Base-by-base conservation (phyloP, 2,888 invertebrate genomes). In the Julus scanicus region DNA sequence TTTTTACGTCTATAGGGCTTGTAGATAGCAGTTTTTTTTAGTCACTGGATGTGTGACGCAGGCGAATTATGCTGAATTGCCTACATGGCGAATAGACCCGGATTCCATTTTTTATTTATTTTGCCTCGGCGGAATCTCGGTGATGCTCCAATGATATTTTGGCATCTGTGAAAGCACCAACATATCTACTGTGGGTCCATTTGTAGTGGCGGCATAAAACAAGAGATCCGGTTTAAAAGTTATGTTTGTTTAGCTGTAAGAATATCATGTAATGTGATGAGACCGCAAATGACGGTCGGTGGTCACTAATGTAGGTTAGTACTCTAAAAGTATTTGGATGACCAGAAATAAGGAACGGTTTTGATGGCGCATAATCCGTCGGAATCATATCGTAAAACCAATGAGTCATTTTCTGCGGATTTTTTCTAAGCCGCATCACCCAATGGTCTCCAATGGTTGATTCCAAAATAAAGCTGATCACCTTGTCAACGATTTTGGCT, bases 181-280 rank as follows among this genome's bases (percentile, higher is more conserved):
- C 53, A 8, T 15, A 44, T 44, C 3, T 44, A 44, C 44, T 44
- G 44, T 44, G 44, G 6, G n/a, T n/a, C 57, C 57, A n/a, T 57
- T 57, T 57, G 57, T 11, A 53, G 53, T 53, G n/a, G n/a, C 57
- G 57, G n/a, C 57, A n/a, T 57, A 17, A 57, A 57, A 57, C 57
- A 57, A 57, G 57, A n/a, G 57, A 57, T 57, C 57, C 57, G 57
- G 57, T 57, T 57, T 57, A 57, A 57, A 57, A n/a, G 57, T 57
- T 57, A n/a, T n/a, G 57, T 57, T 57, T 57, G 57, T 57, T 57
- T 57, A n/a, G 57, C 57, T 57, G 57, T 17, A 15, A 5, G 57
- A 57, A 17, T n/a, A n/a, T 1, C 57, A 17, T 15, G 57, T 57
- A 17, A 57, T 57, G 57, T 17, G 57, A 57, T 15, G 57, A 15